Percentiles rank a stretch among this genome's conserved stretches.
Evolutionary conservation across 2,797 vertebrate genomes (phyloP).

Genomic region (Microctenopoma lineatum): DNA sequence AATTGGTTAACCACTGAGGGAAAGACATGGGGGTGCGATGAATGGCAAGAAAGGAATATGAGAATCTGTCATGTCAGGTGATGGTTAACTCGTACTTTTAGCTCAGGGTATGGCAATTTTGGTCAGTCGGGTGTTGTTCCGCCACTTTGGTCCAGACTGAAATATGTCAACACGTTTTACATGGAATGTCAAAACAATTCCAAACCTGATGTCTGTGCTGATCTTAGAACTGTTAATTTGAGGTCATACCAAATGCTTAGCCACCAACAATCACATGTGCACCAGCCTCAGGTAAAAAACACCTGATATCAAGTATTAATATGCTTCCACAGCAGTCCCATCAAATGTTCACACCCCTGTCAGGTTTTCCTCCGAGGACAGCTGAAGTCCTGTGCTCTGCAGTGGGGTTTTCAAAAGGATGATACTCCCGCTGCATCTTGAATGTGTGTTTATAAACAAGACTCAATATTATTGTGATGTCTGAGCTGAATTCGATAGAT

Average conservation of each 20-base stretch:
- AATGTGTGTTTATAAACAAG: constrained; percentile 83
- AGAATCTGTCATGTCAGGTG: constrained; percentile 62
- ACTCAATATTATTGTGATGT: constrained; percentile 83
- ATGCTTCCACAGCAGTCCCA: no score
- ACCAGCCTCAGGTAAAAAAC: background rate
- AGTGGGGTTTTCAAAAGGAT: constrained; percentile 42
- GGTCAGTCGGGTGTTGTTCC: background rate
- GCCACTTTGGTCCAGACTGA: constrained; percentile 3
- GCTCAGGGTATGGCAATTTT: background rate
- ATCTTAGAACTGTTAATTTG: constrained; percentile 1
- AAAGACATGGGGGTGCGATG: constrained; percentile 56
- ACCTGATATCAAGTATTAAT: no score
- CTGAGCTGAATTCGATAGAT: constrained; percentile 83
- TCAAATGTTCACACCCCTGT: constrained; percentile 21
- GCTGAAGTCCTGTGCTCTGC: constrained; percentile 17
- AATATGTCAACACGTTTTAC: background rate
- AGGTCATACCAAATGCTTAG: background rate
- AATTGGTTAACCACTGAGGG: constrained; percentile 72
- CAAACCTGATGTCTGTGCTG: background rate
- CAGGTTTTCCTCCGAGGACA: constrained; percentile 7
- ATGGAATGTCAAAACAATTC: background rate
- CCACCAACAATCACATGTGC: no score
- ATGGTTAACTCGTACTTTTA: constrained; percentile 33
- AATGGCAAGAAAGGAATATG: constrained; percentile 55
- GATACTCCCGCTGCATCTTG: constrained; percentile 69